Evolutionary conservation across 2,888 invertebrate species (phyloP), one percentile per base, ranked within the genome.

Genomic region (Harpalus rufipes): DNA sequence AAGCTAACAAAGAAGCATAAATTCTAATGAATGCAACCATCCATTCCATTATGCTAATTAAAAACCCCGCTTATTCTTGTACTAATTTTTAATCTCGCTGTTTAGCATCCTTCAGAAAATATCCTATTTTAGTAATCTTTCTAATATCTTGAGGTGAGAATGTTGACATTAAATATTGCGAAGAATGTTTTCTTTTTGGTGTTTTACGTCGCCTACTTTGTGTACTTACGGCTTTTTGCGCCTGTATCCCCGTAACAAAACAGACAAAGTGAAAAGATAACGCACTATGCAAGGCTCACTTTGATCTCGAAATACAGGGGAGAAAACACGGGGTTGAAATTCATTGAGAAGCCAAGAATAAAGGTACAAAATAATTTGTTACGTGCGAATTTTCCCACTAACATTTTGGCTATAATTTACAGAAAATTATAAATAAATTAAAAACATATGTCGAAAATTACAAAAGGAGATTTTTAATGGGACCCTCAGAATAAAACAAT

Each of bases 221-320:
- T 74, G 56, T 41, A 72, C 59, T 18, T 76, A 74, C 61, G 25
- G 82, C 39, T 59, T 83, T 74, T 83, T 76, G 5, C 18, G 74
- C 56, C 39, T 51, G 16, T 16, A 51, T 83, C 21, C 32, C 14
- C 41, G 76, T 83, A 56, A 58, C 58, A 74, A 83, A 83, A 82
- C 72, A 82, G 74, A 82, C 56, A 81, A 58, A 59, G 72, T 59
- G 74, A 83, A 83, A 83, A 74, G 74, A 83, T 81, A 56, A 81
- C 81, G 68, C 58, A 78, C 65, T 83, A 74, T 58, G 41, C 56
- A 18, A 14, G 44, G 74, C 74, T 59, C 41, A 44, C 74, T 83
- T 83, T 83, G 83, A 83, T 83, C 83, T 83, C 58, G n/a, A 58
- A 58, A 78, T 58, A 74, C 44, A 78, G 56, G 16, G 51, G 56